phyloP scores from a whole-genome alignment of 1,140 invertebrate species.

The Nomia melanderi region DNA sequence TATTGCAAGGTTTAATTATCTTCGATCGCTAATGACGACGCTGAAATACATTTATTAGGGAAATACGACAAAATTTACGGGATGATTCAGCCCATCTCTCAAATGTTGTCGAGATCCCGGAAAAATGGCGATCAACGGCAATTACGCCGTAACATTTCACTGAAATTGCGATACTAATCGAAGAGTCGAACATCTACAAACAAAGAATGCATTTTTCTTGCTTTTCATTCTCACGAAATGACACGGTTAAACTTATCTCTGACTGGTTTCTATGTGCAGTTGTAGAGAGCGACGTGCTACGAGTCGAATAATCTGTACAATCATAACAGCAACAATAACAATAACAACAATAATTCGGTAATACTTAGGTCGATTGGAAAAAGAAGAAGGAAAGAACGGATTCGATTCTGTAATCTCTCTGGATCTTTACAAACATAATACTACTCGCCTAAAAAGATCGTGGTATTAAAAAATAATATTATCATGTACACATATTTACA shows the following conservation, averaged over 20 bases:
- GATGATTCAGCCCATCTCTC: conserved; percentile 10
- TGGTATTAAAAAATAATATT: conserved; percentile 19
- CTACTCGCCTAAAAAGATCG: conserved; percentile 1
- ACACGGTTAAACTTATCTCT: conserved; percentile 28
- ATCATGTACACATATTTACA: conserved; percentile 1
- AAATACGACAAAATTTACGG: conserved; percentile 14
- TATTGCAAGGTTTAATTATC: background rate
- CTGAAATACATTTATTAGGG: background rate
- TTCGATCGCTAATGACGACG: background rate
- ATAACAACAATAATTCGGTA: conserved; percentile 59
- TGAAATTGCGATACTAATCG: background rate
- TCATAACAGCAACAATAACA: conserved; percentile 69
- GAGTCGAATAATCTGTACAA: conserved; percentile 65
- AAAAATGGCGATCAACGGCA: background rate
- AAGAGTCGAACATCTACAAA: background rate
- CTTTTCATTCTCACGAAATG: background rate
- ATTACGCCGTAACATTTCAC: background rate
- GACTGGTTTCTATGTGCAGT: conserved; percentile 58
- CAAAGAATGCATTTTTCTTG: background rate
- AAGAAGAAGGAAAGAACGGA: conserved; percentile 44
- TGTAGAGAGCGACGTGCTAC: conserved; percentile 71
- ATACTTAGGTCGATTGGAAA: conserved; percentile 44
- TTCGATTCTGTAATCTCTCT: conserved; percentile 14
- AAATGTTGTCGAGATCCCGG: background rate
- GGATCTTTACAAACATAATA: background rate